Conservation (phyloP, 2,797 vertebrate genomes). For the Trachurus trachurus region DNA sequence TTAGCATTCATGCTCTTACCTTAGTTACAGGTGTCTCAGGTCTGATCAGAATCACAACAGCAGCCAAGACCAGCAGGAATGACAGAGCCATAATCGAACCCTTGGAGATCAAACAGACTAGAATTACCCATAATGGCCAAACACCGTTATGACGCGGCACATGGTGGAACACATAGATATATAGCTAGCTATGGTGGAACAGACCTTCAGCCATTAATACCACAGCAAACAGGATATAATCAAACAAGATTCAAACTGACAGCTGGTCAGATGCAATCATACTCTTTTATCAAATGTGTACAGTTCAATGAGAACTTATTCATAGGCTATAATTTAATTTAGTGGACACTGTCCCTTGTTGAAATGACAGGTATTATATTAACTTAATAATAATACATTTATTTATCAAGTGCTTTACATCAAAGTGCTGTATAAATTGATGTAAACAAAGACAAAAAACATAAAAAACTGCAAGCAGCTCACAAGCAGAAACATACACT, state of each 20-base stretch:
- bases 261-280: neutral
- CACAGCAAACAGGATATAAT: neutral
- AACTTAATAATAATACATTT: too few relatives aligned
- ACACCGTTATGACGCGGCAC: neutral
- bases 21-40: conserved; percentile 83
- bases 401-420: too few relatives aligned
- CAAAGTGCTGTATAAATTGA: too few relatives aligned
- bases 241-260: neutral
- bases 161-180: neutral
- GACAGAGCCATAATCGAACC: conserved; percentile 79
- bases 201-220: neutral
- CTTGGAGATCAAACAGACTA: conserved; percentile 44
- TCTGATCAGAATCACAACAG: conserved; percentile 83
- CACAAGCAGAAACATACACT: too few relatives aligned
- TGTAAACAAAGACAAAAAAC: too few relatives aligned
- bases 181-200: neutral
- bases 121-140: too few relatives aligned
- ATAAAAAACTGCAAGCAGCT: too few relatives aligned
- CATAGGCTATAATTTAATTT: neutral
- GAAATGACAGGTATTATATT: too few relatives aligned
- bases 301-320: neutral
- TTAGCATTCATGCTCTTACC: conserved; percentile 64
- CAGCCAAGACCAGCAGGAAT: conserved; percentile 83
- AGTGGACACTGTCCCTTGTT: neutral
- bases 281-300: neutral